Percentiles rank a stretch among this genome's conserved stretches.
phyloP scores from a whole-genome alignment of 37 sponge, comb jelly and placozoan genomes.

The Beroe ovata region DNA sequence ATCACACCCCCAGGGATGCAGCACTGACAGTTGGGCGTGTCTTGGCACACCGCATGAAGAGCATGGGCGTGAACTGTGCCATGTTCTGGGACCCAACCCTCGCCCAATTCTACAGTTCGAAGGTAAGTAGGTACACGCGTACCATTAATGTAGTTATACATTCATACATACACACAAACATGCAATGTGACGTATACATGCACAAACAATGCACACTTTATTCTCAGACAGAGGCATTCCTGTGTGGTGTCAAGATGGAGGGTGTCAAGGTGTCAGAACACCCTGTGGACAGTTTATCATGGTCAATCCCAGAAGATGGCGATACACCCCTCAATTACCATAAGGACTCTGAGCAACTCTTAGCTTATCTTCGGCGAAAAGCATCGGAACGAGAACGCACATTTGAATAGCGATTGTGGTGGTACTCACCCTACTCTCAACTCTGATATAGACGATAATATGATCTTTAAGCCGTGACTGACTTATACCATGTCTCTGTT shows the following conservation, averaged over 20 bases:
- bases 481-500: too few species aligned
- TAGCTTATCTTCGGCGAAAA: slow-evolving; percentile 14
- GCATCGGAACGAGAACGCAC: background rate
- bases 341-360: background rate
- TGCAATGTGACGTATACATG: too few species aligned
- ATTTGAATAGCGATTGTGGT: too few species aligned
- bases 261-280: slow-evolving; percentile 4
- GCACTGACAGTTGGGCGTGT: slow-evolving; percentile 34
- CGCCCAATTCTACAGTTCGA: background rate
- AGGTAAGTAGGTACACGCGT: too few species aligned
- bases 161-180: too few species aligned
- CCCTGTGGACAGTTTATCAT: background rate
- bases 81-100: slow-evolving; percentile 26
- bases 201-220: too few species aligned
- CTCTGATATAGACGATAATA: too few species aligned
- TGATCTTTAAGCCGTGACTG: too few species aligned
- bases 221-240: slow-evolving; percentile 46
- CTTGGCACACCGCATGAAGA: slow-evolving; percentile 37
- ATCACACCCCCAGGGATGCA: slow-evolving; percentile 14
- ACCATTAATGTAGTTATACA: too few species aligned
- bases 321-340: slow-evolving; percentile 42
- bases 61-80: slow-evolving; percentile 3
- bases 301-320: slow-evolving; percentile 22
- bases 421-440: too few species aligned
- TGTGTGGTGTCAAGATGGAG: slow-evolving; percentile 56